These are phyloP conservation scores for Tiphia femorata DNA, from an alignment of 2,888 invertebrate species.

Conservation along the genomic window DNA sequence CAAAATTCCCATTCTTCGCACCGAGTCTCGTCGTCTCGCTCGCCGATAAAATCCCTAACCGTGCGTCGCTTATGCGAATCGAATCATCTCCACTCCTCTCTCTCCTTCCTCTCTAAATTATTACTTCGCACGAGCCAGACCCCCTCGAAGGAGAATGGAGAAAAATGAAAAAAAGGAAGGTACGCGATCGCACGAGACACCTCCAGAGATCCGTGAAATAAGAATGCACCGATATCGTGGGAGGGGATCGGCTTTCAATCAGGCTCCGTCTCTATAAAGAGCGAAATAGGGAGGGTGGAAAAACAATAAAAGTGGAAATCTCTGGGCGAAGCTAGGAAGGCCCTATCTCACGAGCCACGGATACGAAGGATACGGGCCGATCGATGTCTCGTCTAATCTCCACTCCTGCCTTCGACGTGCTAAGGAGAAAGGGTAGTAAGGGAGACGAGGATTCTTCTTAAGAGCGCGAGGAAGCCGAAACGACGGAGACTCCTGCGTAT, in stretches of 20 bases:
- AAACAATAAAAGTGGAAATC: conserved; percentile 10
- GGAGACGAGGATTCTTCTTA: background rate
- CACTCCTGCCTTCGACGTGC: background rate
- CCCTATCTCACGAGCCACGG: background rate
- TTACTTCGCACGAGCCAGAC: background rate
- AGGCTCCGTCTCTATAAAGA: conserved; percentile 15
- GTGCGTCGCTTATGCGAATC: no score
- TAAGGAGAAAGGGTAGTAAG: background rate
- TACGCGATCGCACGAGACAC: background rate
- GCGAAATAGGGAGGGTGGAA: background rate
- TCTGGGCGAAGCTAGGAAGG: background rate
- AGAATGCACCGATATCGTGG: conserved; percentile 5
- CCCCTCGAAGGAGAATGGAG: no score
- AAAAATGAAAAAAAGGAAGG: background rate
- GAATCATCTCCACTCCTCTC: no score
- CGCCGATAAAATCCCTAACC: no score
- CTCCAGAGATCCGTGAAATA: conserved; percentile 5
- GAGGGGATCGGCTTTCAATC: conserved; percentile 26
- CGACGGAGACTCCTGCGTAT: no score
- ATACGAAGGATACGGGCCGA: no score
- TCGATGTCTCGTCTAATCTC: background rate
- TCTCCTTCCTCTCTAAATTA: no score
- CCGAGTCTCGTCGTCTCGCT: no score
- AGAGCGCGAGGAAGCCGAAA: no score
- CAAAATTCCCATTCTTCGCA: no score